Evolutionary conservation across 2,113 vertebrate genomes (phyloP).

Genomic region (Erinaceus europaeus): DNA sequence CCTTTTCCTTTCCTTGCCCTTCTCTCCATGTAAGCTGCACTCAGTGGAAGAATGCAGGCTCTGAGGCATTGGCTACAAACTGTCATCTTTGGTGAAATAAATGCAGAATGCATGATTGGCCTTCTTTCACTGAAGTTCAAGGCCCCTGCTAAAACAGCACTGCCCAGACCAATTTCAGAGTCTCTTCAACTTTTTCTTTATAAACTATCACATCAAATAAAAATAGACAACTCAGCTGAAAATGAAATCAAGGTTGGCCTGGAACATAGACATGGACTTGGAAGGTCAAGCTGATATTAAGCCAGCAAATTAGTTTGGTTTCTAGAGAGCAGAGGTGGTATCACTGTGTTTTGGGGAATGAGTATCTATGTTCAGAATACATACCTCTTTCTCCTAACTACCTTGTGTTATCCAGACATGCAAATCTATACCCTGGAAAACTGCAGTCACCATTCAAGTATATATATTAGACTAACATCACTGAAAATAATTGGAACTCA

Average conservation of each 20-base stretch:
- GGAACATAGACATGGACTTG: constrained; percentile 12
- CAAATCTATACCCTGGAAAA: not conserved
- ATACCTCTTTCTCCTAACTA: not conserved
- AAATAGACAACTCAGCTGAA: constrained; percentile 65
- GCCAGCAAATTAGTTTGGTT: constrained; percentile 19
- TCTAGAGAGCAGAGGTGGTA: not conserved
- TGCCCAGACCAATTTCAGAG: constrained; percentile 78
- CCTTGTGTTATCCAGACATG: not conserved
- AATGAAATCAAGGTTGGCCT: constrained; percentile 66
- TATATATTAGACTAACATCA: not conserved
- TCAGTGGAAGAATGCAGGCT: constrained; percentile 67
- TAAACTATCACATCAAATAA: constrained; percentile 65
- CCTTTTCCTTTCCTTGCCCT: constrained; percentile 59
- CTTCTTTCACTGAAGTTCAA: constrained; percentile 72
- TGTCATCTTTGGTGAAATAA: constrained; percentile 76
- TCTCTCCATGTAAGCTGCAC: constrained; percentile 31
- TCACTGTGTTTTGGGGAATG: not conserved
- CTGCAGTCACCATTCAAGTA: not conserved
- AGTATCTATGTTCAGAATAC: not conserved
- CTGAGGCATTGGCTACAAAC: constrained; percentile 37
- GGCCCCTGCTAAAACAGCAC: constrained; percentile 70
- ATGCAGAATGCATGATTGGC: constrained; percentile 69
- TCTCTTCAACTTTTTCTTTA: constrained; percentile 60
- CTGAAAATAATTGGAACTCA: not conserved
- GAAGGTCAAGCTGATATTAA: constrained; percentile 53